Conservation (phyloP, 2,888 invertebrate species). For the Corythucha ciliata region DNA sequence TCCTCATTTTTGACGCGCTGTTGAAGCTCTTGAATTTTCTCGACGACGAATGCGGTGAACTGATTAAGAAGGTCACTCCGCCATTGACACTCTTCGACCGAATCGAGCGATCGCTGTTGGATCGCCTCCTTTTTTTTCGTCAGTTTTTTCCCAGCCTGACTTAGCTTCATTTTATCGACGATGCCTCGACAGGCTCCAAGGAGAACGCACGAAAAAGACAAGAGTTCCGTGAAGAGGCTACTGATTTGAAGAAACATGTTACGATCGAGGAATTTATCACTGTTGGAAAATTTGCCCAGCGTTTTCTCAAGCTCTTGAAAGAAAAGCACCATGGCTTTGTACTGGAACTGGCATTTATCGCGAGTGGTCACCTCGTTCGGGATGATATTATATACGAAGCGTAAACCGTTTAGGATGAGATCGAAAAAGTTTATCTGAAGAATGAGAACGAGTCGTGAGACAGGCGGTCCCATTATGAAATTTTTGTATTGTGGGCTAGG, state of each 20-base stretch:
- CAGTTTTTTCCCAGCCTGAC: conserved; percentile 49
- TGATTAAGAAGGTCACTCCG: conserved; percentile 19
- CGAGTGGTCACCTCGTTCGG: conserved; percentile 22
- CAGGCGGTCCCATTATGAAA: conserved; percentile 24
- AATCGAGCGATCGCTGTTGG: conserved; percentile 12
- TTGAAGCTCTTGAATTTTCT: conserved; percentile 22
- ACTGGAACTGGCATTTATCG: conserved; percentile 24
- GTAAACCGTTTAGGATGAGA: conserved; percentile 22
- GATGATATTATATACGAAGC: conserved; percentile 21
- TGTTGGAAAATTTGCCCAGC: conserved; percentile 7
- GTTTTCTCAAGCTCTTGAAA: conserved; percentile 23
- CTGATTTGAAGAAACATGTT: conserved; percentile 25
- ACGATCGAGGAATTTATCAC: conserved; percentile 16
- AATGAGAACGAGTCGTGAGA: conserved; percentile 26
- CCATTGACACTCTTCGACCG: conserved; percentile 25
- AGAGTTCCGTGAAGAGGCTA: conserved; percentile 28
- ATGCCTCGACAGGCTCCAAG: conserved; percentile 50
- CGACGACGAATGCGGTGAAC: conserved; percentile 16
- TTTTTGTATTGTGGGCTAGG: conserved; percentile 21
- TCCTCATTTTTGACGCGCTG: conserved; percentile 23
- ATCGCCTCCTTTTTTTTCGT: conserved; percentile 45
- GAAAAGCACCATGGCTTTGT: conserved; percentile 24
- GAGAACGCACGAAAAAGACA: conserved; percentile 40
- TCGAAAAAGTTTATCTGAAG: conserved; percentile 28
- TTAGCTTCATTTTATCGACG: conserved; percentile 41